Base-by-base conservation (phyloP, 2,797 vertebrate species). In the Gadopsis marmoratus region DNA sequence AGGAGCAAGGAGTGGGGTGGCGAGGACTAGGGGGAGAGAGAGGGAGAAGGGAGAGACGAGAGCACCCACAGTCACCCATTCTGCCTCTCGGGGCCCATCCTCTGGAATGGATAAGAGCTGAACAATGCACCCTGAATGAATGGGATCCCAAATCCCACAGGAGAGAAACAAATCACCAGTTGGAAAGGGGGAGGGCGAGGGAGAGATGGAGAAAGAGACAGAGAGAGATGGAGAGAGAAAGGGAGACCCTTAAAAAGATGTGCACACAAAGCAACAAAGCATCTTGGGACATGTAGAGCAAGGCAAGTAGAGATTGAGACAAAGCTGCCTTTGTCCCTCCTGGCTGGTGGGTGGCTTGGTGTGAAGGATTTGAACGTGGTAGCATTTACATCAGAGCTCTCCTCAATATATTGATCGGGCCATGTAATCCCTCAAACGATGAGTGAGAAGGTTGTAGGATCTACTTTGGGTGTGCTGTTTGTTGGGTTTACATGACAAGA, bases 131-230 rank as follows among this genome's bases (percentile, higher is more conserved):
- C 37, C 89, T 74, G 72, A 69, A 82, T 93, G 92, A 95, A 94
- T 93, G 88, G 86, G 87, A 94, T 92, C 93, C 92, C 89, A 88
- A 91, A 94, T 93, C 94, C 93, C 92, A 91, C 84, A 91, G 87
- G 71, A 93, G 87, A 87, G 93, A 93, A 93, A 89, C 87, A 92
- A 90, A 94, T 94, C 92, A 92, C 85, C 85, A 85, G 86, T 93
- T 91, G 91, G 91, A 93, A 91, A 90, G 79, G 75, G 74, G 85
- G 83, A 84, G 92, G 81, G 74, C 31, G n/a, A 61, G 73, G 50
- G 77, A 69, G 70, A 41, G 74, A 79, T 61, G 39, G 71, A 81
- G 78, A 88, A 81, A 78, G 83, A 87, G 84, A 84, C 71, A 82
- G 81, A 82, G 85, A 79, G 79, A 84, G 68, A 88, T 85, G 82